phyloP scores from a whole-genome alignment of 2,113 vertebrate genomes.

The Sander vitreus region DNA sequence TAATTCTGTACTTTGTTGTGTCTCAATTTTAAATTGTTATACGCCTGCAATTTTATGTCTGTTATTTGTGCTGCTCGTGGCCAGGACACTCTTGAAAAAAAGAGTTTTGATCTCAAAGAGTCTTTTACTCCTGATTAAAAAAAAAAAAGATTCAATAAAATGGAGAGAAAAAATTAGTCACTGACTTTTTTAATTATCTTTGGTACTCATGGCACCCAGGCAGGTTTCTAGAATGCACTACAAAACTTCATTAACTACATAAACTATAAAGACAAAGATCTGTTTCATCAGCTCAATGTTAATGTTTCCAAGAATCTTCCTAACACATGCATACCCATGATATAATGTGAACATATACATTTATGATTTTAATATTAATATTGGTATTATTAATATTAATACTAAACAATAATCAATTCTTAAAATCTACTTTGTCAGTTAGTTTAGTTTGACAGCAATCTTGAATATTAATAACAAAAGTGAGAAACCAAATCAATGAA shows the following conservation, averaged over 20 bases:
- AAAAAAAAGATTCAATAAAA: no score
- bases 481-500: conserved; percentile 15
- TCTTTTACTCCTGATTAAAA: no score
- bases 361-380: background rate
- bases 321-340: background rate
- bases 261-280: background rate
- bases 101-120: no score
- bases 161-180: conserved; percentile 18
- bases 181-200: background rate
- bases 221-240: background rate
- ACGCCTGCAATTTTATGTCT: no score
- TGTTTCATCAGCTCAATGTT: background rate
- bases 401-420: background rate
- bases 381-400: no score
- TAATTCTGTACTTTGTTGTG: no score
- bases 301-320: background rate
- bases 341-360: background rate
- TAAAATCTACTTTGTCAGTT: background rate
- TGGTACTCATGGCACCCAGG: background rate
- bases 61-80: no score
- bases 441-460: conserved; percentile 11
- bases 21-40: no score
- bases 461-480: conserved; percentile 20
- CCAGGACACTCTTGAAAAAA: no score
- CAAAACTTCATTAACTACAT: background rate